Conservation (phyloP, 1,140 invertebrate species). For the Bombus breviceps region DNA sequence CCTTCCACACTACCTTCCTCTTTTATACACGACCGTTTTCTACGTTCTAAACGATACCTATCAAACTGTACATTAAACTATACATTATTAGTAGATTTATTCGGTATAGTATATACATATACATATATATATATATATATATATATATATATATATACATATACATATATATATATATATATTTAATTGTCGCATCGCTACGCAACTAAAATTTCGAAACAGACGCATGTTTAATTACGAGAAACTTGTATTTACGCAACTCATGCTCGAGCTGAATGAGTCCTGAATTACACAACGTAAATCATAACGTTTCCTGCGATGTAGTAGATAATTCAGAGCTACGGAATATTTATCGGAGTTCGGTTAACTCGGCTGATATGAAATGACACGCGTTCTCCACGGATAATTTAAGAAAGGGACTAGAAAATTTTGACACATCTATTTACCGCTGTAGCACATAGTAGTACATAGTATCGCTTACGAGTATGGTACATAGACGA, state of each 20-base stretch:
- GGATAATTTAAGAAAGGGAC: neutral
- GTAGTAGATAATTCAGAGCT: neutral
- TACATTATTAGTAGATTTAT: too few relatives aligned
- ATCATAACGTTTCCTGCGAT: neutral
- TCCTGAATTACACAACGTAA: neutral
- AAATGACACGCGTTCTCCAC: neutral
- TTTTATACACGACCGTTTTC: neutral
- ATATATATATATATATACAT: too few relatives aligned
- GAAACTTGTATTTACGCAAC: neutral
- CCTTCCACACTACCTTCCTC: conserved; percentile 1
- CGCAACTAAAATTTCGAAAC: neutral
- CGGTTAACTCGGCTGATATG: neutral
- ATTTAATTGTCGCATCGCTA: neutral
- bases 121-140: too few relatives aligned
- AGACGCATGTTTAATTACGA: neutral
- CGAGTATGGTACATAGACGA: too few relatives aligned
- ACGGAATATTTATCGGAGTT: neutral
- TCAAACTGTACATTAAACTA: too few relatives aligned
- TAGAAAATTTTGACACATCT: neutral
- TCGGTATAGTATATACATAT: too few relatives aligned
- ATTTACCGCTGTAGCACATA: neutral
- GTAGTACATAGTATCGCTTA: too few relatives aligned
- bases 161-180: too few relatives aligned
- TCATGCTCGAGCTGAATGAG: neutral
- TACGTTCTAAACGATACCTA: too few relatives aligned